A percentile compares a stretch with the other conserved stretches of the same genome.
Evolutionary conservation across 64 coral and sea anemone species (phyloP).

Genomic region (Platygyra sinensis): DNA sequence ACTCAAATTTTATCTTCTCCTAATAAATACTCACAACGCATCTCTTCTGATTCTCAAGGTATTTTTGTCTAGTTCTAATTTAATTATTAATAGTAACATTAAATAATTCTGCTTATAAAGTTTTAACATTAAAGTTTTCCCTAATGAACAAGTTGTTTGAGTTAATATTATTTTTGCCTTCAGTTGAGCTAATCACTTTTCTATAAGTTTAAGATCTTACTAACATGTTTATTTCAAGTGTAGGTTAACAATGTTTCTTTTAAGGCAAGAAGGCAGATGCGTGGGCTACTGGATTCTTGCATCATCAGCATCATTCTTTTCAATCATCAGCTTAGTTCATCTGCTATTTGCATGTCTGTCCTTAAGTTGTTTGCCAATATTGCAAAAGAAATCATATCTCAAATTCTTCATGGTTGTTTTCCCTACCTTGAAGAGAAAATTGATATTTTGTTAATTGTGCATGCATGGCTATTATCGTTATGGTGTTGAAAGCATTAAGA

Average conservation of each 20-base stretch:
- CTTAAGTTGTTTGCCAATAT: background rate
- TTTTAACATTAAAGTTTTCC: background rate
- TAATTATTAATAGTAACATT: slow-evolving; percentile 1
- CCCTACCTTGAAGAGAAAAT: background rate
- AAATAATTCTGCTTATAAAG: background rate
- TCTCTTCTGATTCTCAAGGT: slow-evolving; percentile 49
- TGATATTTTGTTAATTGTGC: background rate
- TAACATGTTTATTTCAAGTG: background rate
- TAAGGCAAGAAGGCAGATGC: slow-evolving; percentile 46
- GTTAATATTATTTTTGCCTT: background rate
- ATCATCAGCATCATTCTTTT: slow-evolving; percentile 28
- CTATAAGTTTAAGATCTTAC: background rate
- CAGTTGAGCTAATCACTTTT: background rate
- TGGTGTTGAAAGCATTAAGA: background rate
- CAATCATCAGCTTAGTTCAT: background rate
- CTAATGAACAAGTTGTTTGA: background rate
- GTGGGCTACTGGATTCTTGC: slow-evolving; percentile 82
- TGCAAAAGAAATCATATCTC: background rate
- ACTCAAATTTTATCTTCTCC: slow-evolving; percentile 50
- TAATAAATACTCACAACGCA: slow-evolving; percentile 43
- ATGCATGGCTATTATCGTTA: background rate
- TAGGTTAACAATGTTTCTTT: background rate
- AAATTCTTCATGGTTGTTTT: background rate
- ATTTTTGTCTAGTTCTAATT: slow-evolving; percentile 32
- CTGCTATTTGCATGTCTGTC: background rate